These are phyloP conservation scores for Lamproptera curius DNA, from an alignment of 2,888 invertebrate genomes.

Conservation along the genomic window DNA sequence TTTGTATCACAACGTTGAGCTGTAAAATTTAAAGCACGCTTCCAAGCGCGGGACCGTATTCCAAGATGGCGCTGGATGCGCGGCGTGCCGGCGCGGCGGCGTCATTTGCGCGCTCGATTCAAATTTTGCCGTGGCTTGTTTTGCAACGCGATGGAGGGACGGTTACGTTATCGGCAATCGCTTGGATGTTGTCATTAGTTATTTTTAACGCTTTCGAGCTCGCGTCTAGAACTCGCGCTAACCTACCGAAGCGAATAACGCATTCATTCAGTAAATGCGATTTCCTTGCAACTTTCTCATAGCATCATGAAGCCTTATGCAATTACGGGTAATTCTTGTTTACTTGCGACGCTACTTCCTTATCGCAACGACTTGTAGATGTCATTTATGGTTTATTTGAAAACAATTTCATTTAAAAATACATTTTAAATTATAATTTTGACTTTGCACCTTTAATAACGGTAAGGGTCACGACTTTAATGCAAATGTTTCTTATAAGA, in stretches of 20 bases:
- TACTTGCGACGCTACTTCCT: conserved; percentile 68
- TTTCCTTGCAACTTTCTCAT: conserved; percentile 71
- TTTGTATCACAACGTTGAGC: too few species aligned
- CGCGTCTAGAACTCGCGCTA: conserved; percentile 29
- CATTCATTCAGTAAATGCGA: conserved; percentile 49
- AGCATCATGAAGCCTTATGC: conserved; percentile 65
- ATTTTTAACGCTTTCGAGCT: conserved; percentile 66
- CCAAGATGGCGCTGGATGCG: conserved; percentile 73
- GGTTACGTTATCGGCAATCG: conserved; percentile 63
- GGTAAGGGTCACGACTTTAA: too few species aligned
- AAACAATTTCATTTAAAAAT: too few species aligned
- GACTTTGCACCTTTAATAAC: too few species aligned
- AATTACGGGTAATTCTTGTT: conserved; percentile 49
- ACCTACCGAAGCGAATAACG: conserved; percentile 50
- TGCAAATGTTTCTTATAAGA: too few species aligned
- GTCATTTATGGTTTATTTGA: too few species aligned
- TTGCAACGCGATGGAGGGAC: conserved; percentile 54
- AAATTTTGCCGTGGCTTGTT: conserved; percentile 57
- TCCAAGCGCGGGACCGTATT: conserved; percentile 50
- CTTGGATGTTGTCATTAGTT: conserved; percentile 73
- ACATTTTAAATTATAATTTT: too few species aligned
- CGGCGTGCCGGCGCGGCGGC: conserved; percentile 66
- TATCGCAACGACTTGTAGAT: too few species aligned
- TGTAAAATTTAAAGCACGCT: conserved; percentile 55
- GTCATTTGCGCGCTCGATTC: conserved; percentile 66